Conservation (phyloP, 2,113 vertebrate genomes). For the Ageneiosus marmoratus region DNA sequence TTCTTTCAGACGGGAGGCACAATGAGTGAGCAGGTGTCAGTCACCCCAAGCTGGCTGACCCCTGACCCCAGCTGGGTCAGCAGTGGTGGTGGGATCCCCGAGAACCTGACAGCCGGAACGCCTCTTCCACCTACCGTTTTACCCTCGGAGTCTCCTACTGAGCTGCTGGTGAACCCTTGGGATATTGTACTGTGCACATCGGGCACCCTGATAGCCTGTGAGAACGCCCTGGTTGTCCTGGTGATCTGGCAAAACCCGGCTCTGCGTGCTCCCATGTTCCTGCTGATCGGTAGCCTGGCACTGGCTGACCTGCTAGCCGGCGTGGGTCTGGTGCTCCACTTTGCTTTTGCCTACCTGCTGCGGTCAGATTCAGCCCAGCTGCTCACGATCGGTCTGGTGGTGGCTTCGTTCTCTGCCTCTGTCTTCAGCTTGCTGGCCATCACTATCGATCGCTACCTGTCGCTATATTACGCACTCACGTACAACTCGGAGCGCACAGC, state of each 20-base stretch:
- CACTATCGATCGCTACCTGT: constrained; percentile 98
- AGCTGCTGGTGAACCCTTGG: constrained; percentile 92
- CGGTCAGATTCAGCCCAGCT: constrained; percentile 93
- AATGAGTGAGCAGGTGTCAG: constrained; percentile 91
- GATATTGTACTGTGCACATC: constrained; percentile 96
- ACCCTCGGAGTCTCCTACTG: constrained; percentile 70
- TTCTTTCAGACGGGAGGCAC: constrained; percentile 79
- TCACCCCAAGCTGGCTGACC: constrained; percentile 86
- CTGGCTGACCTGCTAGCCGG: constrained; percentile 96
- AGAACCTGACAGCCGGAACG: constrained; percentile 79
- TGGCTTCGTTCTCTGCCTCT: constrained; percentile 96
- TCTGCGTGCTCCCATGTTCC: constrained; percentile 95
- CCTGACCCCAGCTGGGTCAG: constrained; percentile 81
- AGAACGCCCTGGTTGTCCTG: constrained; percentile 95
- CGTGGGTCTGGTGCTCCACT: constrained; percentile 91
- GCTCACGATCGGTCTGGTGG: constrained; percentile 91
- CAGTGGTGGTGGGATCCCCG: constrained; percentile 69
- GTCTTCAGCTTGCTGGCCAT: constrained; percentile 97
- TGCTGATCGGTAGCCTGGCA: constrained; percentile 95
- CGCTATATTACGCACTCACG: constrained; percentile 95
- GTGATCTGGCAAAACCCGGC: constrained; percentile 97
- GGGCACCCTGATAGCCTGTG: constrained; percentile 95
- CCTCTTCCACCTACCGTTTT: constrained; percentile 75
- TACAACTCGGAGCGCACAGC: constrained; percentile 97
- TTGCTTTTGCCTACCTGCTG: constrained; percentile 93